Percentiles rank a stretch among this genome's conserved stretches.
Conservation (phyloP, 2,888 invertebrate genomes). For the Anoplius nigerrimus region DNA sequence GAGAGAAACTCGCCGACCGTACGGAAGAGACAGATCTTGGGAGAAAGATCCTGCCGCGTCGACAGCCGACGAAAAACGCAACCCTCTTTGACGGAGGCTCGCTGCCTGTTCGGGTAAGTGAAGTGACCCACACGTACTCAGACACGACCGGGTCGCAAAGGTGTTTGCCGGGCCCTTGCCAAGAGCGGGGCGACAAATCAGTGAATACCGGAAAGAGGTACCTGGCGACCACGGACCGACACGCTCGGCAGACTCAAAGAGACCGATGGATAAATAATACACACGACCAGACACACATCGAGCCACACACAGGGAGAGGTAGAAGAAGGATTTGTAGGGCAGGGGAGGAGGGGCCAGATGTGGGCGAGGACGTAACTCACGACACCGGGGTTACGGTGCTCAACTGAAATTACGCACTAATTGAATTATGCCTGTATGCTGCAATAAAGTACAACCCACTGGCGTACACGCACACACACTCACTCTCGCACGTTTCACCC, state of each 20-base stretch:
- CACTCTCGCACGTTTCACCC: slow-evolving; percentile 10
- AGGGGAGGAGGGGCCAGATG: too few relatives aligned
- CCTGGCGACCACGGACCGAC: neutral
- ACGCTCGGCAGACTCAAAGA: neutral
- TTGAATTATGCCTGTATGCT: slow-evolving; percentile 17
- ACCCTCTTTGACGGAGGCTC: neutral
- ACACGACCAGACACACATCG: too few relatives aligned
- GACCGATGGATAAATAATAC: neutral
- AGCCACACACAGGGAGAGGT: too few relatives aligned
- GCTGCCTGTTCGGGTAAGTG: neutral
- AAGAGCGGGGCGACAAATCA: neutral
- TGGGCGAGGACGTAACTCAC: too few relatives aligned
- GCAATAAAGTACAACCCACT: slow-evolving; percentile 34
- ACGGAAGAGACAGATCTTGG: neutral
- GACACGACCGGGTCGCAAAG: neutral
- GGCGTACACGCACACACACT: slow-evolving; percentile 7
- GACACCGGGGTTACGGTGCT: too few relatives aligned
- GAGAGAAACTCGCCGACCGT: neutral
- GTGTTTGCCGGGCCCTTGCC: neutral
- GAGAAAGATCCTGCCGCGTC: neutral
- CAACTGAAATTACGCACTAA: slow-evolving; percentile 7
- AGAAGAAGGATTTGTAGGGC: too few relatives aligned
- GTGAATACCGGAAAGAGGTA: neutral
- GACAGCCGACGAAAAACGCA: neutral
- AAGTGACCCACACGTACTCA: neutral